Conservation (phyloP, 1,140 invertebrate species). For the Tachypleus tridentatus region DNA sequence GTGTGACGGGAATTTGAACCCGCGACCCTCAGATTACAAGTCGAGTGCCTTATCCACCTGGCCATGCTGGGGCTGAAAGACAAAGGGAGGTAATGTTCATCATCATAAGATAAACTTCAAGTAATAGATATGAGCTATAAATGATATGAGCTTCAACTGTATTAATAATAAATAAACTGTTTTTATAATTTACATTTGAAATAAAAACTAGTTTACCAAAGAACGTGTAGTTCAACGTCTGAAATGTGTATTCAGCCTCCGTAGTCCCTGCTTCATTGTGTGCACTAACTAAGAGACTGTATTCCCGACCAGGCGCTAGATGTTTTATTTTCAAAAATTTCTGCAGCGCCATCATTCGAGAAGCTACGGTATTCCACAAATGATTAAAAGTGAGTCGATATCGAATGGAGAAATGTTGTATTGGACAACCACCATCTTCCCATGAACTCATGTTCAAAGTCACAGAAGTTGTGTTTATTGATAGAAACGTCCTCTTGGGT, state of each 20-base stretch:
- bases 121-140: no score
- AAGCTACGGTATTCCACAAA: slow-evolving; percentile 74
- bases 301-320: slow-evolving; percentile 19
- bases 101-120: no score
- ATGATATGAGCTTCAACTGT: no score
- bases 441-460: slow-evolving; percentile 56
- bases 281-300: slow-evolving; percentile 23
- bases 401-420: slow-evolving; percentile 59
- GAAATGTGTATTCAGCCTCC: slow-evolving; percentile 54
- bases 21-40: no score
- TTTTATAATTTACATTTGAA: no score
- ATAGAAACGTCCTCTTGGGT: slow-evolving; percentile 60
- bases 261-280: slow-evolving; percentile 29
- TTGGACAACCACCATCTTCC: slow-evolving; percentile 65
- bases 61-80: slow-evolving; percentile 3
- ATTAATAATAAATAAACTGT: no score
- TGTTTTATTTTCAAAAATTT: slow-evolving; percentile 12
- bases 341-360: slow-evolving; percentile 18
- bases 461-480: slow-evolving; percentile 54
- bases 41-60: no score
- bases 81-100: no score
- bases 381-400: slow-evolving; percentile 46
- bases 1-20: no score
- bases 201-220: slow-evolving; percentile 2
- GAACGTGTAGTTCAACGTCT: slow-evolving; percentile 42